Evolutionary conservation across 2,797 vertebrate species (phyloP).

Genomic region (Odontamblyopus rebecca): DNA sequence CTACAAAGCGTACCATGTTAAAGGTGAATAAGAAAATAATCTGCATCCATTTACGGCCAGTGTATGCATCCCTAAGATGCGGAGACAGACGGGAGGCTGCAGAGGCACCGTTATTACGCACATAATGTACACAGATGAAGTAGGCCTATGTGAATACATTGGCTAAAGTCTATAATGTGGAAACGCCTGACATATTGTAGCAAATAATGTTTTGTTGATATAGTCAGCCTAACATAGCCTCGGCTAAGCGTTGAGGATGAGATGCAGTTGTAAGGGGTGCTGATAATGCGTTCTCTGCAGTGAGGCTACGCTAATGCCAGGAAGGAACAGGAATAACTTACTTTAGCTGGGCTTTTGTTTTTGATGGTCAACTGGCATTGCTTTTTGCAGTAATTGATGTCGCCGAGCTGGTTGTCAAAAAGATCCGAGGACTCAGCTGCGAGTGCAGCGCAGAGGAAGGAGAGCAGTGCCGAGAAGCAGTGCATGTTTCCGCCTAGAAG

Average conservation of each 20-base stretch:
- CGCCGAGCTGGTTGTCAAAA: conserved; percentile 87
- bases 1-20: conserved; percentile 25
- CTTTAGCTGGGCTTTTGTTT: conserved; percentile 81
- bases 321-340: conserved; percentile 66
- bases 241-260: neutral
- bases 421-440: conserved; percentile 78
- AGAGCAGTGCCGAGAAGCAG: conserved; percentile 69
- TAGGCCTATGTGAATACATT: neutral
- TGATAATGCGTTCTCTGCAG: conserved; percentile 34
- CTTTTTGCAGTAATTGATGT: conserved; percentile 89
- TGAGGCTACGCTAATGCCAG: conserved; percentile 5
- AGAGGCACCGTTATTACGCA: conserved; percentile 19
- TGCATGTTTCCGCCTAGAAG: conserved; percentile 68
- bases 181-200: neutral
- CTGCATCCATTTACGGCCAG: conserved; percentile 59
- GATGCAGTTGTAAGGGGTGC: conserved; percentile 11
- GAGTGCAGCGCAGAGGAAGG: conserved; percentile 72
- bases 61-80: conserved; percentile 43
- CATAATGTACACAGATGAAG: neutral
- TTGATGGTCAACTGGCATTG: conserved; percentile 85
- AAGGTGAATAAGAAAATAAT: conserved; percentile 35
- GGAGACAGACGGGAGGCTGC: conserved; percentile 25
- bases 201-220: neutral
- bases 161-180: neutral
- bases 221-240: conserved; percentile 16